Evolutionary conservation across 2,888 invertebrate species (phyloP).

Genomic region (Rotaria sp.): DNA sequence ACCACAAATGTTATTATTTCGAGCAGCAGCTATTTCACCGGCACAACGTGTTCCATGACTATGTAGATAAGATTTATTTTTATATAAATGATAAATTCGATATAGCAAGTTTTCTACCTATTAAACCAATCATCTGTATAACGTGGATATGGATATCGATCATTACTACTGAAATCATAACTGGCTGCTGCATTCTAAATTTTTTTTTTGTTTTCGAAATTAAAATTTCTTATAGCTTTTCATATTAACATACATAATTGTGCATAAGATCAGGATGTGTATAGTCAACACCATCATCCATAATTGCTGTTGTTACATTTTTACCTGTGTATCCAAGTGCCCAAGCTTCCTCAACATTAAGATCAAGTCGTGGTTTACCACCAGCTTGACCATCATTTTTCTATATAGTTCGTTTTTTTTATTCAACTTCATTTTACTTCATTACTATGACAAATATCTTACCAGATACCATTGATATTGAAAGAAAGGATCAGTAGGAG

Average conservation of each 20-base stretch:
- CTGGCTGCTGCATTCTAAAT: constrained; percentile 90
- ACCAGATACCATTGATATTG: constrained; percentile 90
- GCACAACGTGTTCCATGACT: constrained; percentile 97
- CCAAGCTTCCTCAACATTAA: constrained; percentile 98
- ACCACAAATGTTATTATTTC: constrained; percentile 95
- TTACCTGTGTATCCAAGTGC: constrained; percentile 92
- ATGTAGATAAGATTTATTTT: constrained; percentile 45
- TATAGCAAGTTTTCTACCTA: constrained; percentile 66
- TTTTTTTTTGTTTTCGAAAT: constrained; percentile 6
- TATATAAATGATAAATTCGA: neutral
- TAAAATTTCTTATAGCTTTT: neutral
- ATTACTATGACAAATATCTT: constrained; percentile 47
- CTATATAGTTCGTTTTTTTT: constrained; percentile 48
- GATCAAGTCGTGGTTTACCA: constrained; percentile 85
- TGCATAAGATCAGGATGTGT: constrained; percentile 93
- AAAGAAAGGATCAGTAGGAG: constrained; percentile 91
- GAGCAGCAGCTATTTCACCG: constrained; percentile 94
- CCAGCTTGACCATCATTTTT: constrained; percentile 98
- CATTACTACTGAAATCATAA: constrained; percentile 98
- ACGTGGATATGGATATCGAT: constrained; percentile 92
- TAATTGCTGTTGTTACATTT: constrained; percentile 95
- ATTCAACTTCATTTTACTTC: constrained; percentile 4
- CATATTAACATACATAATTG: constrained; percentile 75
- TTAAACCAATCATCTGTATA: constrained; percentile 99
- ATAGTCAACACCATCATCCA: constrained; percentile 99